These are phyloP conservation scores for Scaptomyza caliginosa DNA, from an alignment of 2,888 invertebrate genomes.

Conservation along the genomic window DNA sequence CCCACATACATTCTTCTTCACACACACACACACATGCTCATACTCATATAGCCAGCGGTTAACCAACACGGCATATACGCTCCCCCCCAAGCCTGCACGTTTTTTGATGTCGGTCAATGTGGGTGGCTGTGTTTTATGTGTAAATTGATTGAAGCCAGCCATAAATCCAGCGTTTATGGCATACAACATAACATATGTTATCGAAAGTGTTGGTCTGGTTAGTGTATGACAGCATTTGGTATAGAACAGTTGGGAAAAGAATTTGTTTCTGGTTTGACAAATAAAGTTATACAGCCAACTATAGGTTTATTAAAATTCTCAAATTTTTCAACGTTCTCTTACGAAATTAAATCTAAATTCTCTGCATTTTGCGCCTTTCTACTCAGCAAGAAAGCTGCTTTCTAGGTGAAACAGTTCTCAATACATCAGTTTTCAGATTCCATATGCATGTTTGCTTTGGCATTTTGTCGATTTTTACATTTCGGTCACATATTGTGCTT, in stretches of 20 bases:
- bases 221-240: neutral
- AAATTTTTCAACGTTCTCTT: neutral
- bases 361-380: neutral
- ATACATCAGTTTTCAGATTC: neutral
- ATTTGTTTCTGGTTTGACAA: neutral
- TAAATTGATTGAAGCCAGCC: slow-evolving; percentile 21
- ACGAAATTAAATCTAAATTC: neutral
- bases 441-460: neutral
- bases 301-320: neutral
- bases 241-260: neutral
- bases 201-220: neutral
- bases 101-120: slow-evolving; percentile 2
- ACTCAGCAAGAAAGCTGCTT: too few relatives aligned
- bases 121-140: slow-evolving; percentile 12
- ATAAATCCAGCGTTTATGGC: slow-evolving; percentile 21
- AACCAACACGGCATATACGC: neutral
- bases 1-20: slow-evolving; percentile 86
- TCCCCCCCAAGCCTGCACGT: neutral
- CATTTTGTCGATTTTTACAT: slow-evolving; percentile 1
- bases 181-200: slow-evolving; percentile 1
- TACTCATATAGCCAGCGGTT: slow-evolving; percentile 76
- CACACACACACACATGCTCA: slow-evolving; percentile 73
- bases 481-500: slow-evolving; percentile 2
- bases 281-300: too few relatives aligned
- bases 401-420: neutral